Conservation (phyloP, 1,140 invertebrate genomes). For the Trichoplusia ni region DNA sequence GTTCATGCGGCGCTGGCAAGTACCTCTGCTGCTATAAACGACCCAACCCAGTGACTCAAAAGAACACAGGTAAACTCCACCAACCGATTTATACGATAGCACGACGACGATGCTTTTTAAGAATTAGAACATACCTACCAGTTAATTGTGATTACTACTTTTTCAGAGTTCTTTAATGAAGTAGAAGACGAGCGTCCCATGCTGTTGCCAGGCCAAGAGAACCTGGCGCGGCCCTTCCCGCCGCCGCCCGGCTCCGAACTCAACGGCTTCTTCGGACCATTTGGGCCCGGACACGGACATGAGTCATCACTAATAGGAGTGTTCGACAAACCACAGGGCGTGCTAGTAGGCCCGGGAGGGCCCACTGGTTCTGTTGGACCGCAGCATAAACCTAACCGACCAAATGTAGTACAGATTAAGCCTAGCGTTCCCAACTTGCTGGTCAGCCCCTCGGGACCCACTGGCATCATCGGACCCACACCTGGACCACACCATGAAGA, state of each 20-base stretch:
- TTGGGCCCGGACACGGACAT: conserved; percentile 9
- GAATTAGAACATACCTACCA: neutral
- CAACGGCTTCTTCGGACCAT: conserved; percentile 60
- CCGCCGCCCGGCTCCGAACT: conserved; percentile 33
- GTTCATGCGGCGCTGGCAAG: conserved; percentile 59
- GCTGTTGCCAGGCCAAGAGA: conserved; percentile 46
- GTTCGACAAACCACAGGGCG: conserved; percentile 52
- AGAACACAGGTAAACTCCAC: conserved; percentile 40
- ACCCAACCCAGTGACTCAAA: conserved; percentile 13
- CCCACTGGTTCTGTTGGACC: conserved; percentile 79
- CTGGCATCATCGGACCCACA: conserved; percentile 57
- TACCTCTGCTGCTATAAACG: conserved; percentile 65
- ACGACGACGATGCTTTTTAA: too few species aligned
- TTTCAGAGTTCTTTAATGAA: conserved; percentile 68
- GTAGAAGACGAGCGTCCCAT: conserved; percentile 60
- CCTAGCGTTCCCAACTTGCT: conserved; percentile 36
- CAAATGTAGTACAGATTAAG: conserved; percentile 35
- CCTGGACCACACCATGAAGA: conserved; percentile 16
- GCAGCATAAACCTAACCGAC: conserved; percentile 23
- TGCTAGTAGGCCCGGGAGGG: conserved; percentile 82
- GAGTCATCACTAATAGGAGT: conserved; percentile 27
- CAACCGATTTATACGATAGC: neutral
- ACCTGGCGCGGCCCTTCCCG: conserved; percentile 51
- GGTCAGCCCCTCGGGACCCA: conserved; percentile 52
- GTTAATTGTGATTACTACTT: neutral